Base-by-base conservation (phyloP, 2,113 vertebrate genomes). In the Lepisosteus osseus region DNA sequence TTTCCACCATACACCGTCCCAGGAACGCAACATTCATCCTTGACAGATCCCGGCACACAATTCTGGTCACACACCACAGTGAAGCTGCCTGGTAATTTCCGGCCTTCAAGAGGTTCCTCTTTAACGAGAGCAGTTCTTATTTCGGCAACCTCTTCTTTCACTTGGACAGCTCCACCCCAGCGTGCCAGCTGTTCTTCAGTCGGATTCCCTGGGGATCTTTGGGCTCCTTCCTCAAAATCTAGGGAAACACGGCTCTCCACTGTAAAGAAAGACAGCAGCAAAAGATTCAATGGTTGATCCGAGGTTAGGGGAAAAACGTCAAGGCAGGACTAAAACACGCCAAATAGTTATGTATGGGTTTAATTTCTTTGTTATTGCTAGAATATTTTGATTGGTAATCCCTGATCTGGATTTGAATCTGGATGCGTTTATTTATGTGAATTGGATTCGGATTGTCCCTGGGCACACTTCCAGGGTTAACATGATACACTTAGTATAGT, bases 41-140 rank as follows among this genome's bases (percentile, higher is more conserved):
- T 71, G 51, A 54, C 45, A 12, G 47, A 40, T 69, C 86, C 83
- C 15, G 79, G 59, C 64, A 85, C 68, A 44, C 83, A 67, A 2
- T 14, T 6, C 72, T 69, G 51, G 76, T 79, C 73, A 76, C 79
- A 29, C 81, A 72, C 75, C 76, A 78, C 41, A 51, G 47, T 9
- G 47, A 5, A 51, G 5, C 9, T 5, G 47, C 47, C 47, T 9
- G 5, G 47, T 51, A 9, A 51, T 9, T 5, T 51, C 5, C 9
- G 47, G 47, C 47, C 76, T 3, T 90, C 87, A 12, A 80, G 76
- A 0, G 81, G 87, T 66, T 91, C 91, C 76, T 89, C 86, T 59
- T 92, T 92, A 66, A 92, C 87, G 64, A 82, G 87, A 74, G 89
- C 79, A n/a, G 89, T 78, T 55, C 86, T 82, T 55, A 88, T 79